Percentiles rank a stretch among this genome's conserved stretches.
Conservation (phyloP, 2,113 vertebrate genomes). For the Genyomyrus donnyi region DNA sequence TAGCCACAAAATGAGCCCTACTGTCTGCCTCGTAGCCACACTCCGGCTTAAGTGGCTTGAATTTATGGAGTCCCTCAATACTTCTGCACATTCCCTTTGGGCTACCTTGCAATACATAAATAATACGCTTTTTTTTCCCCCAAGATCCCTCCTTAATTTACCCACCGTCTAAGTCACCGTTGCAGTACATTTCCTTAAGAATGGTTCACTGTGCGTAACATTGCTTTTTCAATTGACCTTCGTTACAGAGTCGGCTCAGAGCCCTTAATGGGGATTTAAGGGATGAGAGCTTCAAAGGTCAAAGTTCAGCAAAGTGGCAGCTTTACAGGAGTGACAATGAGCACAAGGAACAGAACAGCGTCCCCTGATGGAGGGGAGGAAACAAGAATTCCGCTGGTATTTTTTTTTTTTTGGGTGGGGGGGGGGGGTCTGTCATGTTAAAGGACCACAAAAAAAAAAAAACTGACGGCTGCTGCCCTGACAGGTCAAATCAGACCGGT, state of each 20-base stretch:
- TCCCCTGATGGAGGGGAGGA: background rate
- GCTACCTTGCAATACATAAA: background rate
- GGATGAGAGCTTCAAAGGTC: background rate
- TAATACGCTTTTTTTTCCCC: background rate
- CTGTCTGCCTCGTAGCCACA: background rate
- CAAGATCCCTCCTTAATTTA: background rate
- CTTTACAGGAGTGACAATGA: background rate
- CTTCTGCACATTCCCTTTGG: background rate
- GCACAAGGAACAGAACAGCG: background rate
- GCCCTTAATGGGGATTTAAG: background rate
- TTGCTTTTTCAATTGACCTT: slow-evolving; percentile 4
- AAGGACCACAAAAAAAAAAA: background rate
- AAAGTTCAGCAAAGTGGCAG: background rate
- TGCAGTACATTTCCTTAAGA: background rate
- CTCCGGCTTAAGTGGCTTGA: background rate
- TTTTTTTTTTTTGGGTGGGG: background rate
- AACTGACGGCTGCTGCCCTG: background rate
- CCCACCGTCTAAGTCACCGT: background rate
- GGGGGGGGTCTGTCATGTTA: background rate
- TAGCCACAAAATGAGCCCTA: background rate
- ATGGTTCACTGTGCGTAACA: background rate
- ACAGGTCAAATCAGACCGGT: background rate
- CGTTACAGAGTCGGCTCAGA: background rate
- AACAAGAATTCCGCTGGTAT: background rate
- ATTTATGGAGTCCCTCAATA: background rate